These are phyloP conservation scores for Hydrophis major DNA, from an alignment of 2,797 vertebrate species.

Conservation along the genomic window DNA sequence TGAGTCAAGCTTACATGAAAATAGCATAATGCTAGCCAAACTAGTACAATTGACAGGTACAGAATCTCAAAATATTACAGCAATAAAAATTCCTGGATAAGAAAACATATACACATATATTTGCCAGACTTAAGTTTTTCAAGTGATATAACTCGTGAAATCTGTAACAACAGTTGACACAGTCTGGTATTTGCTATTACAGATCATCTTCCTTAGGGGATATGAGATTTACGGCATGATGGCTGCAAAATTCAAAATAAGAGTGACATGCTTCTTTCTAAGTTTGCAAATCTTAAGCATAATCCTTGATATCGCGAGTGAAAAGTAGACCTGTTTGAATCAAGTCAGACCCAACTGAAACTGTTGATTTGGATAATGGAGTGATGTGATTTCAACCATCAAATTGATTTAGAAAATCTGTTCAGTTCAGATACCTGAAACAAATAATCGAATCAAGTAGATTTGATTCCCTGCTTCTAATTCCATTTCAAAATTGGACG, in stretches of 20 bases:
- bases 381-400: not conserved
- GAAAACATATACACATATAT: slow-evolving; percentile 14
- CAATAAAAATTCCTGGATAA: slow-evolving; percentile 56
- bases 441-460: not conserved
- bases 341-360: not conserved
- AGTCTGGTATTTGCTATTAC: not conserved
- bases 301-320: not conserved
- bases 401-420: not conserved
- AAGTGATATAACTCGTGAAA: not conserved
- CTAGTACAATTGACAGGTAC: slow-evolving; percentile 56
- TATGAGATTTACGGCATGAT: not conserved
- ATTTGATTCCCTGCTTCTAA: not conserved
- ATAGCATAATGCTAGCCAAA: slow-evolving; percentile 52
- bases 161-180: not conserved
- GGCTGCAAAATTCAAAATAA: not conserved
- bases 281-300: not conserved
- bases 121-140: slow-evolving; percentile 1
- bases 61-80: slow-evolving; percentile 55
- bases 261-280: not conserved
- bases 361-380: not conserved
- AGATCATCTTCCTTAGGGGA: not conserved
- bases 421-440: not conserved
- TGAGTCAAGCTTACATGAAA: slow-evolving; percentile 42
- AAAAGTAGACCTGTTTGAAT: not conserved
- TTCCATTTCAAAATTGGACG: not conserved